Percentiles rank a stretch among this genome's conserved stretches.
Conservation (phyloP, 2,888 invertebrate species). For the Metalampra italica region DNA sequence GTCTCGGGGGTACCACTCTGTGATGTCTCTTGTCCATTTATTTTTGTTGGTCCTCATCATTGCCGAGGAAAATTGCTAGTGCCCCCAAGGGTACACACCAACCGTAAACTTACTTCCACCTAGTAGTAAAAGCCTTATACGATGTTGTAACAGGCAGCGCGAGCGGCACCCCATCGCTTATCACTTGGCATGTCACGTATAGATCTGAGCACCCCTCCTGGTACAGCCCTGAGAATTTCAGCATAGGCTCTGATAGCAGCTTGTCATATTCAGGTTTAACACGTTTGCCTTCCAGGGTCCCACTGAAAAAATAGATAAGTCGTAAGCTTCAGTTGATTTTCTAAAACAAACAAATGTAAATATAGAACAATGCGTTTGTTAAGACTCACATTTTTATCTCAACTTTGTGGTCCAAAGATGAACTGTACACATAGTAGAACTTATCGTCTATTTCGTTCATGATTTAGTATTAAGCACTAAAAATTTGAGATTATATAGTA, state of each 20-base stretch:
- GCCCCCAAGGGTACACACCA: too few species aligned
- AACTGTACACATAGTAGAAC: constrained; percentile 94
- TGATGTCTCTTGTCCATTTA: too few species aligned
- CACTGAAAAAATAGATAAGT: constrained; percentile 77
- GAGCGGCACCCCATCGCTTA: constrained; percentile 88
- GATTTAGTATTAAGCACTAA: neutral
- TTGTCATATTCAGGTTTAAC: constrained; percentile 93
- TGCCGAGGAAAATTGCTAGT: too few species aligned
- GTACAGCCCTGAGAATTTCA: constrained; percentile 93
- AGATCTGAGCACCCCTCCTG: constrained; percentile 92
- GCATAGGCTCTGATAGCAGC: constrained; percentile 90
- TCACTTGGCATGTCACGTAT: constrained; percentile 91
- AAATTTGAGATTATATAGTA: neutral
- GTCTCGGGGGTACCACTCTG: too few species aligned
- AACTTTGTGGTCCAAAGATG: constrained; percentile 90
- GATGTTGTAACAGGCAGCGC: constrained; percentile 93
- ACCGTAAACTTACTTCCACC: constrained; percentile 89
- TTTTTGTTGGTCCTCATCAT: too few species aligned
- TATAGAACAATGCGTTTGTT: neutral
- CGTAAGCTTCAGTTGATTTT: too few species aligned
- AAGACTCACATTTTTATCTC: constrained; percentile 96
- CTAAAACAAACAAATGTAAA: too few species aligned
- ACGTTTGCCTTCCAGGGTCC: constrained; percentile 94
- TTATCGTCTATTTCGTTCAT: constrained; percentile 89
- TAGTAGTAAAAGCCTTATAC: constrained; percentile 93